Percentiles rank a stretch among this genome's conserved stretches.
Evolutionary conservation across 2,113 vertebrate species (phyloP).

Genomic region (Sminthopsis crassicaudata): DNA sequence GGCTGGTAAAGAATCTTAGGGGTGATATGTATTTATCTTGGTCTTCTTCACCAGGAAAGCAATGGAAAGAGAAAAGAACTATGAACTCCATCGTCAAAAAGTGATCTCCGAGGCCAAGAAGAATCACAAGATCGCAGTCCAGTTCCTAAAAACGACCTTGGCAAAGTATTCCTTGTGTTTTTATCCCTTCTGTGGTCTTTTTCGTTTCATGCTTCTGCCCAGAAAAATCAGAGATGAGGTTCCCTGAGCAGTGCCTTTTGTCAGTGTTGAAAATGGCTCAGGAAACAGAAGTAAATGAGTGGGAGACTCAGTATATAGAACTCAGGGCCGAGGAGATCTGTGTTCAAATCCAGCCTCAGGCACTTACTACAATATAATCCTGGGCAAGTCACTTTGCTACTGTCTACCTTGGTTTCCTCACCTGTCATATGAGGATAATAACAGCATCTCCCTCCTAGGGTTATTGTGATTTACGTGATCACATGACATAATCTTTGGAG

Average conservation of each 20-base stretch:
- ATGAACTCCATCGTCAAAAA: constrained; percentile 78
- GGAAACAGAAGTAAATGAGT: fast-evolving
- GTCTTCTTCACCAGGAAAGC: constrained; percentile 83
- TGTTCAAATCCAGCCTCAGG: not conserved
- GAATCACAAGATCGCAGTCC: constrained; percentile 82
- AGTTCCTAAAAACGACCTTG: constrained; percentile 89
- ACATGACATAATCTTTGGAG: not conserved
- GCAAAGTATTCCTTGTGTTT: constrained; percentile 83
- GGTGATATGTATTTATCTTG: not conserved
- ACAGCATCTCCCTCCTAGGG: not conserved
- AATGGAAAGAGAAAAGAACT: constrained; percentile 68
- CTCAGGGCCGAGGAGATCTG: not conserved
- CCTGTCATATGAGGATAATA: not conserved
- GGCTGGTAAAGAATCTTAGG: not conserved
- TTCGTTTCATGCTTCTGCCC: fast-evolving
- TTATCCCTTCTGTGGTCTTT: fast-evolving
- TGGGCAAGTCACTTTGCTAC: not conserved
- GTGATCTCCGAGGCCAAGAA: constrained; percentile 80
- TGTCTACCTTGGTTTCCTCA: not conserved
- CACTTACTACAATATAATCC: not conserved
- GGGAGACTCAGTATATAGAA: not conserved
- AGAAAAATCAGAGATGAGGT: no score
- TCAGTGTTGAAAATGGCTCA: not conserved
- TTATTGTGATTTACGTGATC: not conserved
- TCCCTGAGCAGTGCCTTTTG: not conserved